Percentiles rank a stretch among this genome's conserved stretches.
These are phyloP conservation scores for Stenoptilia bipunctidactyla DNA, from an alignment of 2,888 invertebrate species.

Conservation along the genomic window DNA sequence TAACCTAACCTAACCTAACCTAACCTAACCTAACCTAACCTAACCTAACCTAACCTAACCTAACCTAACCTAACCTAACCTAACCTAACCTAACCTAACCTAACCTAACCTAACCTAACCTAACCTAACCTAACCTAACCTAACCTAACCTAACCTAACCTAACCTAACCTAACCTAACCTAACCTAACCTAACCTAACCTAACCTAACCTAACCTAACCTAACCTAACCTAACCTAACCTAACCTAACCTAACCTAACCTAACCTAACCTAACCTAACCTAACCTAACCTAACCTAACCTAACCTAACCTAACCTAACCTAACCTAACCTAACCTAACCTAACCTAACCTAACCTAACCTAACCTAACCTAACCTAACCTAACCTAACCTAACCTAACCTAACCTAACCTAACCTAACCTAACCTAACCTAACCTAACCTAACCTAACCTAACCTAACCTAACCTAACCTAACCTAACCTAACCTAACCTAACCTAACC, in stretches of 20 bases:
- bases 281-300: slow-evolving; percentile 6
- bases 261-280: slow-evolving; percentile 4
- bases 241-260: slow-evolving; percentile 6
- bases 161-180: slow-evolving; percentile 13
- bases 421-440: slow-evolving; percentile 7
- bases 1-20: slow-evolving; percentile 16
- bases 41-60: slow-evolving; percentile 14
- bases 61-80: slow-evolving; percentile 5
- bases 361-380: slow-evolving; percentile 7
- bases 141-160: slow-evolving; percentile 14
- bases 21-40: slow-evolving; percentile 15
- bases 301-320: slow-evolving; percentile 6
- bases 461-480: slow-evolving; percentile 4
- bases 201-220: slow-evolving; percentile 13
- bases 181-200: slow-evolving; percentile 13
- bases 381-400: slow-evolving; percentile 7
- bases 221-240: slow-evolving; percentile 6
- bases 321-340: slow-evolving; percentile 6
- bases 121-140: slow-evolving; percentile 5
- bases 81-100: slow-evolving; percentile 10
- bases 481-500: slow-evolving; percentile 17
- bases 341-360: slow-evolving; percentile 6
- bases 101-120: slow-evolving; percentile 11
- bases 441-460: slow-evolving; percentile 7
- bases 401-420: slow-evolving; percentile 6